A percentile compares a stretch with the other conserved stretches of the same genome.
These are phyloP conservation scores for Lasius fuliginosus DNA, from an alignment of 2,888 invertebrate genomes.

Conservation along the genomic window DNA sequence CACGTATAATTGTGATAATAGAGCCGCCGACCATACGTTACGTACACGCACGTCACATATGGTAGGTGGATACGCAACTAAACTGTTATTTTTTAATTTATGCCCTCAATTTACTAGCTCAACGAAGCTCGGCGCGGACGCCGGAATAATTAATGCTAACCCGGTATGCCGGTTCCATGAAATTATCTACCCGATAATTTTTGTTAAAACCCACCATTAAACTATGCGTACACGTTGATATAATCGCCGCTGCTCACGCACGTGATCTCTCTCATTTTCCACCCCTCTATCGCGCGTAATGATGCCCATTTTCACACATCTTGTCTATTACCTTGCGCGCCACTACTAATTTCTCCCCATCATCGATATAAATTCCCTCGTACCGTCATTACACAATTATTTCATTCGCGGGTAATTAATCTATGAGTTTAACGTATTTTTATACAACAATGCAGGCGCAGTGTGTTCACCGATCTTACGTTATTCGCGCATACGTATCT, in stretches of 20 bases:
- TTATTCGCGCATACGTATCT: background rate
- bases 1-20: constrained; percentile 70
- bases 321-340: constrained; percentile 33
- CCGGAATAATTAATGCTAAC: constrained; percentile 80
- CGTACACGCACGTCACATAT: constrained; percentile 68
- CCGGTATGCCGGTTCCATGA: constrained; percentile 73
- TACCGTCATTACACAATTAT: constrained; percentile 27
- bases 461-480: background rate
- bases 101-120: constrained; percentile 77
- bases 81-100: constrained; percentile 83
- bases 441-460: background rate
- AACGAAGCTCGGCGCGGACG: constrained; percentile 69
- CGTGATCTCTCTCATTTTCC: constrained; percentile 64
- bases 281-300: constrained; percentile 64
- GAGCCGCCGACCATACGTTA: constrained; percentile 70
- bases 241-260: constrained; percentile 67
- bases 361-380: constrained; percentile 26
- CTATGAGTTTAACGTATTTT: constrained; percentile 14
- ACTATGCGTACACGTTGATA: constrained; percentile 64
- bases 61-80: constrained; percentile 74
- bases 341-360: constrained; percentile 5
- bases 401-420: constrained; percentile 18
- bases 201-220: constrained; percentile 78
- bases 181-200: constrained; percentile 82
- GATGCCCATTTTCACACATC: constrained; percentile 64